These are phyloP conservation scores for Melanotus villosus DNA, from an alignment of 2,888 invertebrate genomes.

Conservation along the genomic window DNA sequence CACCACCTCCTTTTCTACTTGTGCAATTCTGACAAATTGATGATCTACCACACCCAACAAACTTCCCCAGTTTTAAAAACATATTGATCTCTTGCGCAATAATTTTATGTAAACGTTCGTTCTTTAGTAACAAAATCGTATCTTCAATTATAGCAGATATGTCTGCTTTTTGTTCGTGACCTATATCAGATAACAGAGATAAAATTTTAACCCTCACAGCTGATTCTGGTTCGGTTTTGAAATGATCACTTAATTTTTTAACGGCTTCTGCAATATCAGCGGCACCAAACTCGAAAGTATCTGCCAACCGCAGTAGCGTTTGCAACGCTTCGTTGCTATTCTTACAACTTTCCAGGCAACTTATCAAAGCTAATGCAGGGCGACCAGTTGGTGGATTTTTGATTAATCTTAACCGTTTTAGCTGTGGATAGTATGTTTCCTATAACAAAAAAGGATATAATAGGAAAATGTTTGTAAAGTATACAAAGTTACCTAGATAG, in stretches of 20 bases:
- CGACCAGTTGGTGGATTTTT: slow-evolving; percentile 77
- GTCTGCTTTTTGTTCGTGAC: slow-evolving; percentile 76
- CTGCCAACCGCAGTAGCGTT: slow-evolving; percentile 80
- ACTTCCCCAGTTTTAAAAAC: slow-evolving; percentile 79
- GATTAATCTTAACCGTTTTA: slow-evolving; percentile 78
- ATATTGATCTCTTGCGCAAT: slow-evolving; percentile 84
- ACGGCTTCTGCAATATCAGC: slow-evolving; percentile 75
- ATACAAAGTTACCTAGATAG: slow-evolving; percentile 75
- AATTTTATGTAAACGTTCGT: slow-evolving; percentile 87
- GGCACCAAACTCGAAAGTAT: slow-evolving; percentile 78
- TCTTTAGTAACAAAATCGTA: slow-evolving; percentile 78
- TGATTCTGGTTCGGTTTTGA: slow-evolving; percentile 82
- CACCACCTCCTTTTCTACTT: too few relatives aligned
- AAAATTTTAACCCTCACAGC: slow-evolving; percentile 86
- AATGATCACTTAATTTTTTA: slow-evolving; percentile 83
- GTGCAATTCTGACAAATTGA: too few relatives aligned
- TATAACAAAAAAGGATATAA: slow-evolving; percentile 60
- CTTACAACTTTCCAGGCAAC: slow-evolving; percentile 80
- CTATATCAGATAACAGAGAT: slow-evolving; percentile 81
- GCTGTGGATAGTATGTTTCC: slow-evolving; percentile 69
- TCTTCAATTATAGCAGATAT: slow-evolving; percentile 79
- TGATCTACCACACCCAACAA: too few relatives aligned
- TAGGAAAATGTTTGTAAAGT: too few relatives aligned
- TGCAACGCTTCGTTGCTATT: slow-evolving; percentile 81
- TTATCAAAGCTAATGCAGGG: slow-evolving; percentile 79